Evolutionary conservation across 53 echinoderm and acorn worm genomes (phyloP), one percentile per base, ranked within the genome.

Genomic region (Crossaster papposus): DNA sequence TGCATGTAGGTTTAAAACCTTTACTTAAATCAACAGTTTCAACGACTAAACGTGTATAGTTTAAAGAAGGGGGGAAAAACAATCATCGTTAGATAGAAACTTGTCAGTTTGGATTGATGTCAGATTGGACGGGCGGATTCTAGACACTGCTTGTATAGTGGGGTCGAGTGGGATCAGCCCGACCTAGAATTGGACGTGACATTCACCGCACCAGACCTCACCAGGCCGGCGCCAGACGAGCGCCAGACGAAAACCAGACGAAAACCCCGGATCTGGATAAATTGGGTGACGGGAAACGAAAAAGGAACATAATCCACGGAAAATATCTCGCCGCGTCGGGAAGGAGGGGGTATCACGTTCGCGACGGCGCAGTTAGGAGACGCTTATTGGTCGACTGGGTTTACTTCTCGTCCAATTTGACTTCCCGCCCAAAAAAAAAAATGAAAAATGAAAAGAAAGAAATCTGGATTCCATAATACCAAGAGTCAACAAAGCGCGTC

Each of bases 331-430:
- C 81, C 65, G 58, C 58, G 58, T 17, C 14, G 58, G 58, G 3
- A 63, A 35, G 64, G n/a, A n/a, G n/a, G n/a, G n/a, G n/a, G n/a
- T 29, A 81, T 81, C 81, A 81, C 81, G 34, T 81, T 81, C 81
- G 65, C 22, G 64, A 37, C 23, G 3, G 77, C 77, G 77, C 38
- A 36, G 18, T 8, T 14, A 14, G 28, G 17, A 13, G 77, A 9
- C 36, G 32, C 64, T 36, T 64, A 81, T 63, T 63, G 65, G 63
- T 33, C 22, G 36, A 64, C 64, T 64, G 36, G 58, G 58, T 58
- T 58, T 11, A 54, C 79, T 54, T 79, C 79, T 44, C 79, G 53
- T 79, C 53, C 52, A 79, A 52, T 79, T 79, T 79, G 28, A 22
- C 17, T 7, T 32, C 30, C 28, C 31, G 5, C 7, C 24, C 28